Evolutionary conservation across 2,797 vertebrate species (phyloP).

Genomic region (Sebastes wilsoni): DNA sequence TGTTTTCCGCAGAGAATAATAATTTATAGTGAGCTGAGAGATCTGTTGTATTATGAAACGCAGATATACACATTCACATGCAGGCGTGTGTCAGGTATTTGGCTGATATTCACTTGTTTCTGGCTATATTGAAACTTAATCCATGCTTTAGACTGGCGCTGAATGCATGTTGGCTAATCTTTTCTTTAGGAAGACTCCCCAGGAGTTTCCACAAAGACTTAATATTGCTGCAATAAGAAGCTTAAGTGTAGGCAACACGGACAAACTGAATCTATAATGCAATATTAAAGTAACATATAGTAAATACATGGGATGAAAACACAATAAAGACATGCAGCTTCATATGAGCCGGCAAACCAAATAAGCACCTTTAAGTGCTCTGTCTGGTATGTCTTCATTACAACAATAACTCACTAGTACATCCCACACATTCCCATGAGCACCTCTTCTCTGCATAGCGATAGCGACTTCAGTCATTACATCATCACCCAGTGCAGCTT

Average conservation of each 20-base stretch:
- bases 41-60: slow-evolving; percentile 31
- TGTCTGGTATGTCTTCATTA: slow-evolving; percentile 33
- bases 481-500: slow-evolving; percentile 50
- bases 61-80: slow-evolving; percentile 16
- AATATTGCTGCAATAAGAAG: slow-evolving; percentile 39
- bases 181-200: slow-evolving; percentile 32
- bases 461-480: slow-evolving; percentile 36
- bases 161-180: slow-evolving; percentile 37
- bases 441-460: slow-evolving; percentile 7
- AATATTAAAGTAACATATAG: neutral
- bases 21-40: slow-evolving; percentile 17
- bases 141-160: slow-evolving; percentile 46
- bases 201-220: slow-evolving; percentile 36
- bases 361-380: slow-evolving; percentile 28
- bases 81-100: slow-evolving; percentile 25
- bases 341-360: slow-evolving; percentile 4
- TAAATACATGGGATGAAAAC: slow-evolving; percentile 23
- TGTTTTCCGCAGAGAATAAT: slow-evolving; percentile 17
- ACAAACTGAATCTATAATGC: neutral
- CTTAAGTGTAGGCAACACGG: neutral
- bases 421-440: slow-evolving; percentile 57
- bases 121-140: slow-evolving; percentile 67
- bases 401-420: slow-evolving; percentile 29
- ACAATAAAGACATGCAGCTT: slow-evolving; percentile 18
- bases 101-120: slow-evolving; percentile 28